Percentiles rank a stretch among this genome's conserved stretches.
Conservation (phyloP, 2,113 vertebrate genomes). For the Camelus dromedarius region DNA sequence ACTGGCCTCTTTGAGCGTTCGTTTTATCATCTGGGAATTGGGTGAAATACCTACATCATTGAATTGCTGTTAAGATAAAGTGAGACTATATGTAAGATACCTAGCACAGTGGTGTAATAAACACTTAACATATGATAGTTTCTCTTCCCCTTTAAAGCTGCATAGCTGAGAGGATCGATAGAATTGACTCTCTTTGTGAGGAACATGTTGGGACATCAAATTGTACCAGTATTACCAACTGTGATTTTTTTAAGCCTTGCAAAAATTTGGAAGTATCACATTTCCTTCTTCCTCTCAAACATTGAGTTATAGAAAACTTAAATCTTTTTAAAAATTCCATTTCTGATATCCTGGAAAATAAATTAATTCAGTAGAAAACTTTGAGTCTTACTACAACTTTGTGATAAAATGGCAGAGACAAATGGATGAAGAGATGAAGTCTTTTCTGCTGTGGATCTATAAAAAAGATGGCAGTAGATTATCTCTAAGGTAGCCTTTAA, state of each 20-base stretch:
- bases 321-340: neutral
- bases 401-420: neutral
- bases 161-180: neutral
- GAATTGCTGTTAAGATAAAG: neutral
- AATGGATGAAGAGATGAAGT: neutral
- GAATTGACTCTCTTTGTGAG: neutral
- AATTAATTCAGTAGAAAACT: neutral
- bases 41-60: neutral
- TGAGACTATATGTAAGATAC: neutral
- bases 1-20: neutral
- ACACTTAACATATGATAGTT: neutral
- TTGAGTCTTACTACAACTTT: neutral
- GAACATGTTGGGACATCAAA: neutral
- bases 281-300: neutral
- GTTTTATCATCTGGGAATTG: neutral
- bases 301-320: neutral
- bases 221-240: neutral
- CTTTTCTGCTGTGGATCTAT: neutral
- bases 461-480: neutral
- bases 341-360: neutral
- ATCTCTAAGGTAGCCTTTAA: neutral
- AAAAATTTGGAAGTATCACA: neutral
- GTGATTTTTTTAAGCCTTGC: neutral
- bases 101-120: neutral
- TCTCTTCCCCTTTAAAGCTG: neutral